These are phyloP conservation scores for Lithophane ornitopus DNA, from an alignment of 2,888 invertebrate genomes.

Conservation along the genomic window DNA sequence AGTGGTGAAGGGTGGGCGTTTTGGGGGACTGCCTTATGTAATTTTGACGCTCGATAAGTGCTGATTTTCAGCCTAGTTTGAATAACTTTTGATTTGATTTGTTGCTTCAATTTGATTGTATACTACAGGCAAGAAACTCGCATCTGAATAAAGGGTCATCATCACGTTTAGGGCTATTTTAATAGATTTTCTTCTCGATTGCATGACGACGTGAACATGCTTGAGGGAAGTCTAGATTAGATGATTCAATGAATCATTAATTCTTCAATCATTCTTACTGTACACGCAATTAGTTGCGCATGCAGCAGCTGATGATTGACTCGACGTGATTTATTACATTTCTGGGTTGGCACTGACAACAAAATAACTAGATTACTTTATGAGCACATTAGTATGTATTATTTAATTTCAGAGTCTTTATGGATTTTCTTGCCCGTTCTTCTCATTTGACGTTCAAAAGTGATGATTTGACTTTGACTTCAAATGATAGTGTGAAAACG, in stretches of 20 bases:
- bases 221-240: not conserved
- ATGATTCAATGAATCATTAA: conserved; percentile 14
- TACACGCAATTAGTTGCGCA: conserved; percentile 32
- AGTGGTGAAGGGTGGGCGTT: too few relatives aligned
- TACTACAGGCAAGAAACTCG: not conserved
- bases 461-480: too few relatives aligned
- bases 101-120: not conserved
- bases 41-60: too few relatives aligned
- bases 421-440: too few relatives aligned
- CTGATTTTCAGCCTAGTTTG: too few relatives aligned
- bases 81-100: too few relatives aligned
- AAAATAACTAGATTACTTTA: not conserved
- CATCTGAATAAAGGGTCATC: not conserved
- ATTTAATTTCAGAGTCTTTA: too few relatives aligned
- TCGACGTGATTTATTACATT: conserved; percentile 36
- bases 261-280: conserved; percentile 3
- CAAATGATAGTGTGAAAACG: not conserved
- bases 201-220: not conserved
- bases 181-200: too few relatives aligned
- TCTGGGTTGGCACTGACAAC: conserved; percentile 39
- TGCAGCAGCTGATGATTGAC: conserved; percentile 1
- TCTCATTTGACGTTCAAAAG: too few relatives aligned
- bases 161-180: not conserved
- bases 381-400: not conserved
- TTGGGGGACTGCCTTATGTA: too few relatives aligned